Evolutionary conservation across 2,113 vertebrate species (phyloP).

Genomic region (Pteronura brasiliensis): DNA sequence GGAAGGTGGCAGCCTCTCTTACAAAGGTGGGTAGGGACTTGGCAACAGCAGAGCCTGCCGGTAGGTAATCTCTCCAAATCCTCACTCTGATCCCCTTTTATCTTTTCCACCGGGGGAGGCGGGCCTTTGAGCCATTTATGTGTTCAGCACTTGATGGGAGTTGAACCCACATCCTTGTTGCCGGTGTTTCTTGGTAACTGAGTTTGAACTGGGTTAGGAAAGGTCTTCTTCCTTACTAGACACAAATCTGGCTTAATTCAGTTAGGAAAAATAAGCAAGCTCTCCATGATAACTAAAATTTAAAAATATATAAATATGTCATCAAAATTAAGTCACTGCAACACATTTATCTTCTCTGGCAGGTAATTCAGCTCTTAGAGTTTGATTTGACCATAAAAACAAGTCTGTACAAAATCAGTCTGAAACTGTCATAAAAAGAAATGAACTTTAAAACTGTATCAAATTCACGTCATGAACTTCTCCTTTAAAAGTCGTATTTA

Average conservation of each 20-base stretch:
- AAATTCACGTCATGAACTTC: slow-evolving; percentile 53
- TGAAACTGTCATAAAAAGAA: slow-evolving; percentile 75
- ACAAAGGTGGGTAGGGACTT: not conserved
- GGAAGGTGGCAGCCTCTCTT: not conserved
- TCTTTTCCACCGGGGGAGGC: not conserved
- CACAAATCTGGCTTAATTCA: not conserved
- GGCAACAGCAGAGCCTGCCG: not conserved
- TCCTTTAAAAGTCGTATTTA: slow-evolving; percentile 67
- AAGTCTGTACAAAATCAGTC: slow-evolving; percentile 67
- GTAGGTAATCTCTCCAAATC: not conserved
- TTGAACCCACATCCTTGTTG: not conserved
- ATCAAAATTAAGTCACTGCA: not conserved
- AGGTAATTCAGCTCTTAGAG: not conserved
- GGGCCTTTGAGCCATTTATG: not conserved
- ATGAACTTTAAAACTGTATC: slow-evolving; percentile 71
- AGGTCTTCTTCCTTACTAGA: not conserved
- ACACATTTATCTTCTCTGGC: not conserved
- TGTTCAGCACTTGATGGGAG: not conserved
- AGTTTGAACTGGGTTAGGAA: not conserved
- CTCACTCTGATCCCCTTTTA: not conserved
- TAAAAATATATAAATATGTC: not conserved
- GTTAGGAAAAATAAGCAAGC: slow-evolving; percentile 6
- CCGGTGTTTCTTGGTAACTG: not conserved
- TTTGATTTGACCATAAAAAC: slow-evolving; percentile 48
- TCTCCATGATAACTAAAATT: not conserved